A percentile compares a stretch with the other conserved stretches of the same genome.
Conservation (phyloP, 2,113 vertebrate genomes). For the Hemiscyllium ocellatum region DNA sequence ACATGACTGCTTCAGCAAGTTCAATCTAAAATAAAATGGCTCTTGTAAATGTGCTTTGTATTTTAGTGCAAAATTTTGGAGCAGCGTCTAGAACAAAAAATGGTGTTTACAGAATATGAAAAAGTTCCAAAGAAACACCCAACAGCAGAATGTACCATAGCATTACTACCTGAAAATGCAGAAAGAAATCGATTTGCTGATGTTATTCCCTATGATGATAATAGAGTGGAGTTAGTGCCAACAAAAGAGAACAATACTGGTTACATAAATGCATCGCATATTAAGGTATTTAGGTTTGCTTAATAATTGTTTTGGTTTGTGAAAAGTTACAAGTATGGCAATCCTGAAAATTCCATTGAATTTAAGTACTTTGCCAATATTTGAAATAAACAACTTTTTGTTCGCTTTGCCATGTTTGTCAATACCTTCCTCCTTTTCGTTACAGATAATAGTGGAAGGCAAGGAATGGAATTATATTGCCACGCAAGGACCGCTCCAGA, state of each 20-base stretch:
- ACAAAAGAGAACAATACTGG: constrained; percentile 97
- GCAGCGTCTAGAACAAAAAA: constrained; percentile 76
- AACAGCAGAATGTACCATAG: constrained; percentile 64
- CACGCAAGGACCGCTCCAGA: constrained; percentile 80
- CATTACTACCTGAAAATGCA: constrained; percentile 74
- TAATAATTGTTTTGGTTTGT: not conserved
- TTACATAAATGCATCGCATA: constrained; percentile 92
- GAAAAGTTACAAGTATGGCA: not conserved
- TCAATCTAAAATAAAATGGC: not conserved
- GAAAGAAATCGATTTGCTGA: constrained; percentile 93
- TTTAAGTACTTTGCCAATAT: not conserved
- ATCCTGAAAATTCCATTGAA: not conserved
- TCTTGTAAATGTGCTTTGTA: constrained; percentile 8
- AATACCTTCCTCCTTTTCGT: not conserved
- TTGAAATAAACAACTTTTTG: not conserved
- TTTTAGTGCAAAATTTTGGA: constrained; percentile 79
- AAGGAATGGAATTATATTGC: constrained; percentile 94
- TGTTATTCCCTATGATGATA: constrained; percentile 85
- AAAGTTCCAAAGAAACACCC: constrained; percentile 67
- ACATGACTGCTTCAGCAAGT: not conserved
- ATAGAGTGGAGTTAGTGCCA: constrained; percentile 87
- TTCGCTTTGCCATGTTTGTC: not conserved
- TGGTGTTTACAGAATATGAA: constrained; percentile 87
- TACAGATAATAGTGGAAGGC: constrained; percentile 72
- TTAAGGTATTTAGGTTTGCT: constrained; percentile 65